These are phyloP conservation scores for Mythimna vitellina DNA, from an alignment of 2,888 invertebrate genomes.

Conservation along the genomic window DNA sequence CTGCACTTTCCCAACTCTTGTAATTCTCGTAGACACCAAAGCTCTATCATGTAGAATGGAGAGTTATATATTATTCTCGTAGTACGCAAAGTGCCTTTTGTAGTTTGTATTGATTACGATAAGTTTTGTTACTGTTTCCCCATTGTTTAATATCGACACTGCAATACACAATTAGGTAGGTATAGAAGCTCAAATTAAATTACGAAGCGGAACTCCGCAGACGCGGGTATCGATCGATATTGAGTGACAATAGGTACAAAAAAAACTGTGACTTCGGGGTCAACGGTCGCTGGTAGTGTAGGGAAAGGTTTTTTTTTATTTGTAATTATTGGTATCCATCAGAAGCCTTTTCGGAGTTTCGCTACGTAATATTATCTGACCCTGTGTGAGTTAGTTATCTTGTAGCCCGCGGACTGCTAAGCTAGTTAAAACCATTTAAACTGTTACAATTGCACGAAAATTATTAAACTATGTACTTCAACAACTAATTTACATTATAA, in stretches of 20 bases:
- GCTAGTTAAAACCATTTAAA: constrained; percentile 6
- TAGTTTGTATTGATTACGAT: constrained; percentile 42
- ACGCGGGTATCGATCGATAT: too few species aligned
- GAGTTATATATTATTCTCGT: constrained; percentile 31
- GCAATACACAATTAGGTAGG: neutral
- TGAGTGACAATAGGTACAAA: too few species aligned
- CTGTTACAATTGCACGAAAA: constrained; percentile 9
- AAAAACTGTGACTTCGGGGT: too few species aligned
- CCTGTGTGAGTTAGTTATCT: neutral
- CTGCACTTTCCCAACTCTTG: constrained; percentile 50
- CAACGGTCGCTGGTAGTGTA: neutral
- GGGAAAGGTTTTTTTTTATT: neutral
- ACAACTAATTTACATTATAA: constrained; percentile 31
- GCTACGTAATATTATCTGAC: neutral
- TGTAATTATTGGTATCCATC: neutral
- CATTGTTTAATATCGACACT: neutral
- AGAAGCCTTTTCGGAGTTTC: neutral
- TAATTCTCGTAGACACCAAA: constrained; percentile 34
- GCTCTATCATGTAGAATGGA: constrained; percentile 42
- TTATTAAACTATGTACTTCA: constrained; percentile 24
- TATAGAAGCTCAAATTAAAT: neutral
- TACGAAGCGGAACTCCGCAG: neutral
- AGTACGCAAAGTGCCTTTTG: constrained; percentile 55
- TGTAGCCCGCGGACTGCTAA: neutral
- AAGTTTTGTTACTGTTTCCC: constrained; percentile 20